Evolutionary conservation across 2,888 invertebrate genomes (phyloP), one percentile per base, ranked within the genome.

Genomic region (Noctua pronuba): DNA sequence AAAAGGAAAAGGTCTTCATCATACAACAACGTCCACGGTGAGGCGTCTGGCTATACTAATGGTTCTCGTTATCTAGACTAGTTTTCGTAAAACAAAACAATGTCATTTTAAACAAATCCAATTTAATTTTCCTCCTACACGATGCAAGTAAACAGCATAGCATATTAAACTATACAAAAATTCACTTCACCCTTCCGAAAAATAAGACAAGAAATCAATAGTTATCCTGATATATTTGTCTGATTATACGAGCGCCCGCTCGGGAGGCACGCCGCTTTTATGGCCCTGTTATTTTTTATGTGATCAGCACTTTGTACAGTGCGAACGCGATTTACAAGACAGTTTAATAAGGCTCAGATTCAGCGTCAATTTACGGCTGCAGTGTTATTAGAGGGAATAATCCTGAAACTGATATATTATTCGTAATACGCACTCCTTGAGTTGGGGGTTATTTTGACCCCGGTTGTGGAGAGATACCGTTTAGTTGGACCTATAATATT

Each of bases 251-350:
- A 80, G 76, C 88, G 85, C 75, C 73, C 87, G 77, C 77, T 79
- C 74, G 90, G 90, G 91, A 87, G 87, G 84, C 88, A 86, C 89
- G 89, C 89, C 87, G 89, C 82, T 92, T 93, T 94, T 93, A 94
- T 90, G 75, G 88, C 85, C 92, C 93, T 93, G 94, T 95, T 95
- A 94, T 95, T 95, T 95, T 95, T 95, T 95, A 95, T 95, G 93
- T 91, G 88, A 91, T 91, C 91, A 91, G 90, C 92, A 92, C 91
- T 94, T 90, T 90, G 88, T 90, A 89, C 89, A 85, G 87, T 84
- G 91, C 82, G 89, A 84, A 83, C 85, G 85, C 90, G 87, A 92
- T 91, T 92, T 91, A 91, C 90, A 90, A 87, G 88, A 88, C 90
- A 91, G 85, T 91, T 88, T 91, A 91, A 92, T 91, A 91, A 91